Conservation (phyloP, 2,888 invertebrate genomes). For the Parnassius orleans region DNA sequence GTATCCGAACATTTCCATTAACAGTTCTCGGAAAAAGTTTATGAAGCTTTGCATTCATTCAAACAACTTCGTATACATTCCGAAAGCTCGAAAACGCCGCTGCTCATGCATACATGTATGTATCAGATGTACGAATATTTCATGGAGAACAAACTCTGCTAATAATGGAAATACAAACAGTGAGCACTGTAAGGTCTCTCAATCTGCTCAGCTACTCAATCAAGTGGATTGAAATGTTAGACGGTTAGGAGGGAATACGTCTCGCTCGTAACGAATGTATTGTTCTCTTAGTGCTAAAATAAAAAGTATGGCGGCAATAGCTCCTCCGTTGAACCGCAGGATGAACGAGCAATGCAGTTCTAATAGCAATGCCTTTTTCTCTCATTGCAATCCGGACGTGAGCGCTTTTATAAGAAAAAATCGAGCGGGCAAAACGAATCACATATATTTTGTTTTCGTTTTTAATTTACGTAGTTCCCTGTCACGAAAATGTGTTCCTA, state of each 20-base stretch:
- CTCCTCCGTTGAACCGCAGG: constrained; percentile 57
- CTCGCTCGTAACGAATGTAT: constrained; percentile 67
- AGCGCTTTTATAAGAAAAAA: constrained; percentile 53
- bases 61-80: constrained; percentile 44
- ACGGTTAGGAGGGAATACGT: constrained; percentile 49
- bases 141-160: constrained; percentile 14
- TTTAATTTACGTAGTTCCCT: constrained; percentile 28
- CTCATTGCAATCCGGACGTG: constrained; percentile 42
- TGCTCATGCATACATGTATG: constrained; percentile 36
- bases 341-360: constrained; percentile 69
- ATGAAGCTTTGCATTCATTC: constrained; percentile 48
- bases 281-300: constrained; percentile 66
- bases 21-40: constrained; percentile 49
- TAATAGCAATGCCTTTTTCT: constrained; percentile 65
- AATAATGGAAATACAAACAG: constrained; percentile 34
- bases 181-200: constrained; percentile 34
- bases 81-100: constrained; percentile 41
- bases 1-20: constrained; percentile 51
- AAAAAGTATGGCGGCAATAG: constrained; percentile 61
- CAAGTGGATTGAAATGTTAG: constrained; percentile 56
- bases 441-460: constrained; percentile 33
- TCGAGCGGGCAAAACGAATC: constrained; percentile 37
- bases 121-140: constrained; percentile 38
- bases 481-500: constrained; percentile 12
- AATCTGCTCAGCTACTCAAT: constrained; percentile 56